Conservation (phyloP, 2,888 invertebrate species). For the Eurytoma adleriae region DNA sequence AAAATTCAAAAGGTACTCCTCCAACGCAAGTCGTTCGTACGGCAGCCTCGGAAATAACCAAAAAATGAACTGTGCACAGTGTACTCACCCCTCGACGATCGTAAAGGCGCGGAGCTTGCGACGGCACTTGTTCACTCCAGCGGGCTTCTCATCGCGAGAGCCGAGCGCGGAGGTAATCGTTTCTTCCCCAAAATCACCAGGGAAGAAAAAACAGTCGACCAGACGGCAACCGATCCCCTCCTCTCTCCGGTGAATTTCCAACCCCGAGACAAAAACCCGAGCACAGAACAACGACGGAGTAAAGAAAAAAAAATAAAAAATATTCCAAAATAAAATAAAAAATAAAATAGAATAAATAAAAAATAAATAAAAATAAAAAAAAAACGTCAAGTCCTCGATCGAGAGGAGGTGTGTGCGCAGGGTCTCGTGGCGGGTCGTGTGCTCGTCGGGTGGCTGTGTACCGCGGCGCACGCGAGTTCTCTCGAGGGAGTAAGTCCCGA, state of each 20-base stretch:
- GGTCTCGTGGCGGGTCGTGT: background rate
- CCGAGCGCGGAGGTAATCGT: background rate
- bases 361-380: background rate
- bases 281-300: background rate
- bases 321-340: too few species aligned
- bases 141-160: slow-evolving; percentile 47
- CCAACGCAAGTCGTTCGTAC: too few species aligned
- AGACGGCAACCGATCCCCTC: too few species aligned
- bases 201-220: background rate
- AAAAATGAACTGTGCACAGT: too few species aligned
- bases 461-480: slow-evolving; percentile 70
- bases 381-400: background rate
- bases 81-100: too few species aligned
- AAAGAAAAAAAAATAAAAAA: background rate
- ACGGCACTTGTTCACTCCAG: slow-evolving; percentile 36
- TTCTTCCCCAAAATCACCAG: background rate
- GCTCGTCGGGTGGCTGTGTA: slow-evolving; percentile 1
- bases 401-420: slow-evolving; percentile 61
- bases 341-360: background rate
- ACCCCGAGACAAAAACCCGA: slow-evolving; percentile 64
- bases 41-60: too few species aligned
- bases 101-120: slow-evolving; percentile 15
- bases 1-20: too few species aligned
- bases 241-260: slow-evolving; percentile 55
- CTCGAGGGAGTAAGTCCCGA: slow-evolving; percentile 76